phyloP scores from a whole-genome alignment of 2,888 invertebrate genomes.

The Alloscopus bannaensis region DNA sequence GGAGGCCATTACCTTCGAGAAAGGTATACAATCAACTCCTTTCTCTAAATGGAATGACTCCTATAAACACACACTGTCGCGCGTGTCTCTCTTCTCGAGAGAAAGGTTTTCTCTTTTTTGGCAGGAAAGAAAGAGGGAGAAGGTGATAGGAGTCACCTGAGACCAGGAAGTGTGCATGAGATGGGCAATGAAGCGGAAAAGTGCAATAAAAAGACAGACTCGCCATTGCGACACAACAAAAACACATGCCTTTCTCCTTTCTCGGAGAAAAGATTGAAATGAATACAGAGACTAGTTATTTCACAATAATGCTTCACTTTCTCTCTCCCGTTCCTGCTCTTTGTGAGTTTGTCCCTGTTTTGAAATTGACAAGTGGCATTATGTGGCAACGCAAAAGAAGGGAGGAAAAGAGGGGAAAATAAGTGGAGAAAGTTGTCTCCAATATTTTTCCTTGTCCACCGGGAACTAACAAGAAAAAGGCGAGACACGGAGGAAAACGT shows the following conservation, averaged over 20 bases:
- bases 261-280: constrained; percentile 23
- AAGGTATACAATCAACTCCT: too few species aligned
- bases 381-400: constrained; percentile 17
- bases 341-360: constrained; percentile 12
- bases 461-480: constrained; percentile 16
- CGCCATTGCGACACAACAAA: constrained; percentile 12
- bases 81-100: too few species aligned
- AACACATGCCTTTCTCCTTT: not conserved
- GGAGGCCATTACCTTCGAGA: constrained; percentile 24
- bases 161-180: constrained; percentile 50
- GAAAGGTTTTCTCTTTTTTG: not conserved
- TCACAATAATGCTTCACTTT: constrained; percentile 9
- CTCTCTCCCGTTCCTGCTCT: constrained; percentile 2
- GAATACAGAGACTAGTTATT: constrained; percentile 26
- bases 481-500: not conserved
- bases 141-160: constrained; percentile 63
- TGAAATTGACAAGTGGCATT: constrained; percentile 33
- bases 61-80: too few species aligned
- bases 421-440: constrained; percentile 64
- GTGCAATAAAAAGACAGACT: constrained; percentile 58
- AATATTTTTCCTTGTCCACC: constrained; percentile 40
- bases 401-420: constrained; percentile 53
- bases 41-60: not conserved
- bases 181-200: constrained; percentile 64
- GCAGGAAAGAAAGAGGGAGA: constrained; percentile 8